phyloP scores from a whole-genome alignment of 2,888 invertebrate species.

The Thysanoteuthis rhombus region DNA sequence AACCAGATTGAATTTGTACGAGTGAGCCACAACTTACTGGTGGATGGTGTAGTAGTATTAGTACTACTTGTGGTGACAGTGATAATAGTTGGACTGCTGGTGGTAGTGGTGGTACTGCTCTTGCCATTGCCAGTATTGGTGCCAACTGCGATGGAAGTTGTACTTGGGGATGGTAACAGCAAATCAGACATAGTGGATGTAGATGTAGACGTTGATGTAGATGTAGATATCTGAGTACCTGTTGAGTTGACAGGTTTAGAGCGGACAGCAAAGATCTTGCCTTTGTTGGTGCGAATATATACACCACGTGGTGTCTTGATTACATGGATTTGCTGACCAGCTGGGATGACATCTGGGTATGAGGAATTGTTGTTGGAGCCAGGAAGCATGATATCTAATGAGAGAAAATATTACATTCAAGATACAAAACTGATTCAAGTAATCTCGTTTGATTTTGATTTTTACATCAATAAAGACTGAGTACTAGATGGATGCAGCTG shows the following conservation, averaged over 20 bases:
- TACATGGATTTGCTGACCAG: conserved; percentile 93
- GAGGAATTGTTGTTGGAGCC: conserved; percentile 88
- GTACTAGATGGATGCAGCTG: too few species aligned
- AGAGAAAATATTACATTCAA: conserved; percentile 34
- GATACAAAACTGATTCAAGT: neutral
- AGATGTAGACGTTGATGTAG: conserved; percentile 1
- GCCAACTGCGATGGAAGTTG: neutral
- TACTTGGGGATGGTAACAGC: neutral
- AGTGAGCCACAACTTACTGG: neutral
- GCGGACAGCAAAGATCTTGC: conserved; percentile 89
- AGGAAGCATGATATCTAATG: conserved; percentile 66
- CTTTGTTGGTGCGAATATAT: conserved; percentile 92
- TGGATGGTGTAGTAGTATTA: neutral
- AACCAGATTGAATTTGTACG: neutral
- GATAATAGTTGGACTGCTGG: neutral
- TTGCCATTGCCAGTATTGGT: neutral
- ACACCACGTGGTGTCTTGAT: conserved; percentile 94
- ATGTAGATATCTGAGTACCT: neutral
- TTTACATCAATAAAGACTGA: neutral
- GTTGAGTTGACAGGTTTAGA: conserved; percentile 43
- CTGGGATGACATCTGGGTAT: conserved; percentile 81
- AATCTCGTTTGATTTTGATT: neutral
- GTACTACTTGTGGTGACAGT: neutral
- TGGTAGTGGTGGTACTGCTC: neutral
- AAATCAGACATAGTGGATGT: conserved; percentile 14